Evolutionary conservation across 2,797 vertebrate genomes (phyloP).

Genomic region (Hippopotamyrus pictus): DNA sequence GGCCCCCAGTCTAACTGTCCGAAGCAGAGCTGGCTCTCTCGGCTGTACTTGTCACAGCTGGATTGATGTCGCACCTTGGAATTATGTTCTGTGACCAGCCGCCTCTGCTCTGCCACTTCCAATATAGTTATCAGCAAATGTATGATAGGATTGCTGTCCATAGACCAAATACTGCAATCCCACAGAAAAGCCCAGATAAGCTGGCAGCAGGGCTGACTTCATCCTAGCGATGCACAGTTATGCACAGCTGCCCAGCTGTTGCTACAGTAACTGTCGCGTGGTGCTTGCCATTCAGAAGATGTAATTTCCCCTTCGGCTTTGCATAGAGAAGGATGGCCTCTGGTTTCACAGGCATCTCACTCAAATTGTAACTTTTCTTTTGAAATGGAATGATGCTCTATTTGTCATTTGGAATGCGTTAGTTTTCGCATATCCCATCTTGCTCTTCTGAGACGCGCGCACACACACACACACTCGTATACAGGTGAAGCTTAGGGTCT

Average conservation of each 20-base stretch:
- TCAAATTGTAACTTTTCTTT: neutral
- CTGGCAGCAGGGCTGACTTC: neutral
- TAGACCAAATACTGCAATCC: neutral
- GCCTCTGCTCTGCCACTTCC: neutral
- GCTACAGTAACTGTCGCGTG: neutral
- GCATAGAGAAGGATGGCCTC: neutral
- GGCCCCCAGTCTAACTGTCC: neutral
- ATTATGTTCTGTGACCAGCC: neutral
- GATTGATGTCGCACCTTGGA: neutral
- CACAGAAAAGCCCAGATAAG: conserved; percentile 9
- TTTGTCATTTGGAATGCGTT: neutral
- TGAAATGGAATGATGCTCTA: neutral
- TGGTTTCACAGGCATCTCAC: neutral
- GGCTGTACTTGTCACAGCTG: neutral
- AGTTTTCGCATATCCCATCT: neutral
- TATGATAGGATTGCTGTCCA: neutral
- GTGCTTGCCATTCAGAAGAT: neutral
- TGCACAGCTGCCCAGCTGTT: neutral
- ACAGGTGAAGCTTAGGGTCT: neutral
- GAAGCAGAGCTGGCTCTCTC: neutral
- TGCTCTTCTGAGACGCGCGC: neutral
- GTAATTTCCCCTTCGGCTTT: neutral
- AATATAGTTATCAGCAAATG: neutral
- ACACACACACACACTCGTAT: neutral
- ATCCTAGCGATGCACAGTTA: neutral